These are phyloP conservation scores for Chaetorhynchus papuensis DNA, from an alignment of 2,113 vertebrate genomes.

Conservation along the genomic window DNA sequence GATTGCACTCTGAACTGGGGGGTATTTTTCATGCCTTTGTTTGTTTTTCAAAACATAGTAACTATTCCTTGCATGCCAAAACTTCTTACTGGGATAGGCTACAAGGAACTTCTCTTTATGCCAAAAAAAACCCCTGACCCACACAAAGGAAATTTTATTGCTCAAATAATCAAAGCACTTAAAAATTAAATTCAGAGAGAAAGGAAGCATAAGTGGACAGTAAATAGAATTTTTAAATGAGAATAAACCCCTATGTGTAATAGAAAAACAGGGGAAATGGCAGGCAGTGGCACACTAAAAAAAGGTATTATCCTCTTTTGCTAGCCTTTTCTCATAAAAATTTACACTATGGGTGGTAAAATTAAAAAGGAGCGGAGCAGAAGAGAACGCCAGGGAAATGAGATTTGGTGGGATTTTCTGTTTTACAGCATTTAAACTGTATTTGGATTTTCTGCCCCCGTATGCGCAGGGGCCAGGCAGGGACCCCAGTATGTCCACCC, in stretches of 20 bases:
- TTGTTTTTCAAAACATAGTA: not conserved
- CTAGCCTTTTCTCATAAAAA: not conserved
- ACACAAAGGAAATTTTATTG: not conserved
- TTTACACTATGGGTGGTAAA: not conserved
- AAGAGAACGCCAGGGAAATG: not conserved
- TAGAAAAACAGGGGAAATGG: not conserved
- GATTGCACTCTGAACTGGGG: not conserved
- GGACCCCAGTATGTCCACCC: not conserved
- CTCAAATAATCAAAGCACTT: not conserved
- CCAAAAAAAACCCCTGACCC: not conserved
- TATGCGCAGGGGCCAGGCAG: not conserved
- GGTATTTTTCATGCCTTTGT: not conserved
- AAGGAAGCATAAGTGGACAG: not conserved
- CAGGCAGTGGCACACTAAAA: not conserved
- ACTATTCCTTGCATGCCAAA: not conserved
- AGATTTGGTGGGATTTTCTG: not conserved
- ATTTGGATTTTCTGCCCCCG: not conserved
- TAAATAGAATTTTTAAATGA: not conserved
- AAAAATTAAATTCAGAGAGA: slow-evolving; percentile 11
- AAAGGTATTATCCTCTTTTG: not conserved
- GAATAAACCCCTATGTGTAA: not conserved
- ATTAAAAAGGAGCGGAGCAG: not conserved
- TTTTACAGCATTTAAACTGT: not conserved
- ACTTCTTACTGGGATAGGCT: not conserved
- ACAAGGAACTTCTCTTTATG: not conserved